Conservation (phyloP, 2,113 vertebrate species). For the Mungos mungo region DNA sequence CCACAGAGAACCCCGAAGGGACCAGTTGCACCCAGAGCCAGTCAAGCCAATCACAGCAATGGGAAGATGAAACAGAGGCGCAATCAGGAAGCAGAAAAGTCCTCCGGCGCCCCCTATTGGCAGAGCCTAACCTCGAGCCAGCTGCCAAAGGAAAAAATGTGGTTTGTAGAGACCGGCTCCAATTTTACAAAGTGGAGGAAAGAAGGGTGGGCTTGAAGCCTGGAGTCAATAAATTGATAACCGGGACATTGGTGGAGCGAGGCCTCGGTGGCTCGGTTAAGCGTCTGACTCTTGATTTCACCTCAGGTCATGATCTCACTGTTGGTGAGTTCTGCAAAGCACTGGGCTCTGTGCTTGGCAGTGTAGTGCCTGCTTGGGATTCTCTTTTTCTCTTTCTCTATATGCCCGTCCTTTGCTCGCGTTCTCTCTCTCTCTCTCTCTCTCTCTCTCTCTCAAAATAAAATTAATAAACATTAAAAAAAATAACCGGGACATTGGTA, state of each 20-base stretch:
- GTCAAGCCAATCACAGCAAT: neutral
- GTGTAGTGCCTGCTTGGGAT: too few relatives aligned
- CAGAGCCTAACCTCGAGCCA: neutral
- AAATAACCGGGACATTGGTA: neutral
- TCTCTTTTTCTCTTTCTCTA: too few relatives aligned
- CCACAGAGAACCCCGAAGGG: neutral
- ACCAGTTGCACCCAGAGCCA: neutral
- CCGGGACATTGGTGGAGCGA: neutral
- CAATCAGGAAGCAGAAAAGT: neutral
- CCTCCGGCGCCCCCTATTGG: neutral
- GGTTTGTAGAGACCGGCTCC: neutral
- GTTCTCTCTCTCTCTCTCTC: too few relatives aligned
- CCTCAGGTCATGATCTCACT: too few relatives aligned
- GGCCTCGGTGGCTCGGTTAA: too few relatives aligned
- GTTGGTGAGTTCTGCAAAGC: too few relatives aligned
- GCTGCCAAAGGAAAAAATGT: neutral
- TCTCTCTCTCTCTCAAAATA: too few relatives aligned
- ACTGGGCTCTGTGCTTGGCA: too few relatives aligned
- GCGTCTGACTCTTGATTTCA: too few relatives aligned
- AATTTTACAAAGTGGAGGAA: neutral
- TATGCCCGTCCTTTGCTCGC: too few relatives aligned
- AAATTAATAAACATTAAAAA: too few relatives aligned
- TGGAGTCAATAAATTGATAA: neutral
- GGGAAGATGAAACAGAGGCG: neutral
- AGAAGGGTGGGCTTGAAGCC: neutral